A percentile compares a stretch with the other conserved stretches of the same genome.
phyloP scores from a whole-genome alignment of 2,888 invertebrate species.

The Heliconius sara region DNA sequence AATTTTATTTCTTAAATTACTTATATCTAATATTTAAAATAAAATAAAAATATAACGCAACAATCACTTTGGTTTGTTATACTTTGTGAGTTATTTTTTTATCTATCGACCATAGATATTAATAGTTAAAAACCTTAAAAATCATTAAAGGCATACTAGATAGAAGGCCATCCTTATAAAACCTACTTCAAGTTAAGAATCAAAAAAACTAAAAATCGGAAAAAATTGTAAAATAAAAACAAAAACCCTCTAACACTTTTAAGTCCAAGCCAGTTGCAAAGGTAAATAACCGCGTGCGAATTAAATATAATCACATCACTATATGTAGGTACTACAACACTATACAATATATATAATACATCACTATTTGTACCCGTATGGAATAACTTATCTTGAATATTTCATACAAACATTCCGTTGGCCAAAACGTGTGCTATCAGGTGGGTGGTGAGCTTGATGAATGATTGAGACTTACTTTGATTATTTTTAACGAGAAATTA shows the following conservation, averaged over 20 bases:
- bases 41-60: no score
- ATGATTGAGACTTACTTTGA: neutral
- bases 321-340: neutral
- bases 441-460: conserved; percentile 23
- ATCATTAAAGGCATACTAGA: neutral
- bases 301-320: conserved; percentile 43
- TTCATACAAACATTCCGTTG: conserved; percentile 33
- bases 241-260: neutral
- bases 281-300: conserved; percentile 50
- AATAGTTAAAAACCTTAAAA: neutral
- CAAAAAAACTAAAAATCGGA: neutral
- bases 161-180: neutral
- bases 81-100: no score
- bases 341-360: conserved; percentile 24
- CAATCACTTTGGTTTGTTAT: no score
- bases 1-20: no score
- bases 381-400: conserved; percentile 36
- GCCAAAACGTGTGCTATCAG: conserved; percentile 25
- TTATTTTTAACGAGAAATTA: no score
- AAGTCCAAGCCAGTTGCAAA: conserved; percentile 17
- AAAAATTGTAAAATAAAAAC: neutral
- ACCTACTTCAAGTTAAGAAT: neutral
- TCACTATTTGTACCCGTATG: conserved; percentile 45
- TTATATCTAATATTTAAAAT: no score
- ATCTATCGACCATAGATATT: no score